Base-by-base conservation (phyloP, 2,797 vertebrate species). In the Hylomyscus alleni region DNA sequence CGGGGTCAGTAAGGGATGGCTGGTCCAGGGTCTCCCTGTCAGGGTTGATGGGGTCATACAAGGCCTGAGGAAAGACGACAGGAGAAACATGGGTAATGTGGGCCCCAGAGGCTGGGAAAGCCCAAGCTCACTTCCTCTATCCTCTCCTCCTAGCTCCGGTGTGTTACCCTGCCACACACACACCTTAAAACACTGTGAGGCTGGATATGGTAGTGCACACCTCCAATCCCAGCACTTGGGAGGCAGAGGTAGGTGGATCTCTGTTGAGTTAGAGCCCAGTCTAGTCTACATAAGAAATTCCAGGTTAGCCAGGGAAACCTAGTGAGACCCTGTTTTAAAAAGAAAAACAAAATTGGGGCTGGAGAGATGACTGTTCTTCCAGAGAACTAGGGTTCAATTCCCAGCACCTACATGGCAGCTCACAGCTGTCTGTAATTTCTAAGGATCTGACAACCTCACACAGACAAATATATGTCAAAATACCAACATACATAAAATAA, bases 31-130 rank as follows among this genome's bases (percentile, higher is more conserved):
- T 98, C 84, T 98, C 98, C 37, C 97, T 95, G 94, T 98, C 98
- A 0, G 98, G 98, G 65, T 98, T 98, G 96, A 98, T 98, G 80
- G 98, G 98, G 86, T 98, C 96, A 78, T 98, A 98, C 20, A 98
- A 91, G 4, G 90, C 94, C 98, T 98, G 91, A 31, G 67, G 77
- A 77, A 40, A 91, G 60, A 72, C 44, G n/a, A 72, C 69, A 58
- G 69, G 34, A 60, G 60, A 31, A 37, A 2, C 47, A 40, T 1
- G 10, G 14, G 81, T 72, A 24, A 9, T 13, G 0, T 47, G 20
- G 40, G 31, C 54, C 22, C 69, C 7, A 13, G 13, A 73, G 37
- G 20, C 20, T 14, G 22, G n/a, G 11, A 29, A 37, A 47, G 40
- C 22, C 58, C 58, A 37, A 47, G 31, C 13, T 62, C 7, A 1